These are phyloP conservation scores for Luperina testacea DNA, from an alignment of 2,888 invertebrate species.

Conservation along the genomic window DNA sequence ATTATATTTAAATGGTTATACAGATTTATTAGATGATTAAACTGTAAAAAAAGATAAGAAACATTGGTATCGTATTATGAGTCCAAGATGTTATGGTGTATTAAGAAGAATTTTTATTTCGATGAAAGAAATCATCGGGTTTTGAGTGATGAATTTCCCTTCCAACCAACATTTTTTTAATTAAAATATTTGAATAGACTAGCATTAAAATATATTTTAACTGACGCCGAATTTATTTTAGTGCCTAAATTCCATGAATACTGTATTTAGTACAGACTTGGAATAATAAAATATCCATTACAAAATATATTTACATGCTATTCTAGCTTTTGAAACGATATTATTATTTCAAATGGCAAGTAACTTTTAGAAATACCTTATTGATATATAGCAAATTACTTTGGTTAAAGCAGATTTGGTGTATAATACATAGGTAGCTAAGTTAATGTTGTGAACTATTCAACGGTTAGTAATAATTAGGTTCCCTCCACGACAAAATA, in stretches of 20 bases:
- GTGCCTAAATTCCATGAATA: slow-evolving; percentile 25
- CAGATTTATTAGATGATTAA: slow-evolving; percentile 60
- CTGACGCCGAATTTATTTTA: background rate
- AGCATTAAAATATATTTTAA: slow-evolving; percentile 51
- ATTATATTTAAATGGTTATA: slow-evolving; percentile 53
- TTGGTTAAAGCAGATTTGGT: slow-evolving; percentile 62
- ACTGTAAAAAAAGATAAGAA: slow-evolving; percentile 38
- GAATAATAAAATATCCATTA: slow-evolving; percentile 17
- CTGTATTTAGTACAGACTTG: slow-evolving; percentile 32
- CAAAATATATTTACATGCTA: slow-evolving; percentile 53
- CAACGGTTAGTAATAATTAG: slow-evolving; percentile 56
- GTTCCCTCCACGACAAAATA: slow-evolving; percentile 56
- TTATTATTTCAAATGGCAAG: slow-evolving; percentile 37
- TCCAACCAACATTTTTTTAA: slow-evolving; percentile 48
- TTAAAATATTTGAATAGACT: slow-evolving; percentile 45
- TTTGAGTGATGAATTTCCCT: slow-evolving; percentile 44
- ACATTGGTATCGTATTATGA: slow-evolving; percentile 43
- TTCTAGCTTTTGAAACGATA: slow-evolving; percentile 45
- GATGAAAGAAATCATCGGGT: slow-evolving; percentile 43
- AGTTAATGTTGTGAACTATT: slow-evolving; percentile 57
- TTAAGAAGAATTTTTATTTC: slow-evolving; percentile 31
- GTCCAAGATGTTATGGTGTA: slow-evolving; percentile 50
- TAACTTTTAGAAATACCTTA: slow-evolving; percentile 53
- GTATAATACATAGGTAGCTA: slow-evolving; percentile 66
- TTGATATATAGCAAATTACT: slow-evolving; percentile 48